A percentile compares a stretch with the other conserved stretches of the same genome.
phyloP scores from a whole-genome alignment of 2,797 vertebrate genomes.

The Aphelocoma californica region DNA sequence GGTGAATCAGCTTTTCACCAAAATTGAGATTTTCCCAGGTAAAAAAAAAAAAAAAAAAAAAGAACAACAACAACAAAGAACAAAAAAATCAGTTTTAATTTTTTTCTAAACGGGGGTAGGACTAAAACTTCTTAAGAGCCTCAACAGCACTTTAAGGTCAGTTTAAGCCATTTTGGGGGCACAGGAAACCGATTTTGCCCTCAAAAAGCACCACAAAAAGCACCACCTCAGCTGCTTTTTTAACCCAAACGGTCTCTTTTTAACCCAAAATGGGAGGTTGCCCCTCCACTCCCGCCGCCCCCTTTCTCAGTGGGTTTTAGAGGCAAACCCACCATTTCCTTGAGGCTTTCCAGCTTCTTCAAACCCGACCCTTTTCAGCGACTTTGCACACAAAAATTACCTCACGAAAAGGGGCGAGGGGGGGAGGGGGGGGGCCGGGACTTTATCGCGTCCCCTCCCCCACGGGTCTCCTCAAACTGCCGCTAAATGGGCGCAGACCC shows the following conservation, averaged over 20 bases:
- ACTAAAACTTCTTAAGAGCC: accelerated
- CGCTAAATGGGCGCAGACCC: background rate
- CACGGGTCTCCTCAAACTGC: background rate
- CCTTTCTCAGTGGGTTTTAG: accelerated
- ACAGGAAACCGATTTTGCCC: background rate
- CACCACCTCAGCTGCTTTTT: background rate
- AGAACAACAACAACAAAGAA: accelerated
- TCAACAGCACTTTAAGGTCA: background rate
- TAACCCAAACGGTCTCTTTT: background rate
- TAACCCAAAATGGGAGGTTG: accelerated
- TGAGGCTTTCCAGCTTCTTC: background rate
- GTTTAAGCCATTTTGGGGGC: background rate
- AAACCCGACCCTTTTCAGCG: background rate
- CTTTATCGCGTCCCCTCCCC: accelerated
- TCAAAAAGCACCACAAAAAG: background rate
- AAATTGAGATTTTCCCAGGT: background rate
- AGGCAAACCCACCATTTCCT: background rate
- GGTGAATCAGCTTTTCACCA: accelerated
- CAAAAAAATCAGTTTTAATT: accelerated
- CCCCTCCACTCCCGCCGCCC: too few species aligned
- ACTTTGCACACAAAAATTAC: background rate
- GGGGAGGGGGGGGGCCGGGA: accelerated
- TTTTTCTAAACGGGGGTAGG: accelerated
- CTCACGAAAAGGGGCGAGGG: background rate
- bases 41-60: too few species aligned